Evolutionary conservation across 2,113 vertebrate species (phyloP), one percentile per base, ranked within the genome.

Genomic region (Lathamus discolor): DNA sequence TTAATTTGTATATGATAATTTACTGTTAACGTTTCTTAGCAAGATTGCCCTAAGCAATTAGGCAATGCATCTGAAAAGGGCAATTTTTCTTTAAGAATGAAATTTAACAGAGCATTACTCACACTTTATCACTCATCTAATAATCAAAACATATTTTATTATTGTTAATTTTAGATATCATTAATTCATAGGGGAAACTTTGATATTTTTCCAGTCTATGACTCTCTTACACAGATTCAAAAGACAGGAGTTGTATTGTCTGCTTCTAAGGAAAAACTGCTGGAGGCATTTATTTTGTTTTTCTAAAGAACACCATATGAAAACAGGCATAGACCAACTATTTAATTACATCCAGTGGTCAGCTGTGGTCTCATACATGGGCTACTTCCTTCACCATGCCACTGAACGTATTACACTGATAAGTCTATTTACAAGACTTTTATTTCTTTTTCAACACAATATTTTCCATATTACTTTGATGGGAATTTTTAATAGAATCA

Each of bases 241-340:
- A 94, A 93, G 92, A 97, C 93, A 97, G 95, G 93, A 95, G 89
- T 85, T 83, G 55, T 61, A 74, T 86, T 97, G 90, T 94, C 87
- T 92, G 72, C 74, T 92, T 91, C 93, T 90, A 84, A 95, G 83
- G 79, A 89, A 86, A 91, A 93, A 95, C 35, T 84, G 91, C 96
- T 93, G 57, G 72, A 93, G 87, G 91, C 96, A 66, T 16, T 93
- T 93, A 85, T 96, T 97, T 94, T 95, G 59, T 93, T 94, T 94
- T 91, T 74, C 69, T 95, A 93, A 95, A 89, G 89, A 97, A 88
- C 37, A 85, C 80, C 91, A 89, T 92, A 92, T 92, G 94, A 92
- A 89, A 93, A 94, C 37, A 51, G 49, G 44, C 92, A 93, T 54
- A 96, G 84, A 95, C 86, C 77, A 93, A 86, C 86, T 90, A 96